These are phyloP conservation scores for Apis florea DNA, from an alignment of 1,140 invertebrate species.

Conservation along the genomic window DNA sequence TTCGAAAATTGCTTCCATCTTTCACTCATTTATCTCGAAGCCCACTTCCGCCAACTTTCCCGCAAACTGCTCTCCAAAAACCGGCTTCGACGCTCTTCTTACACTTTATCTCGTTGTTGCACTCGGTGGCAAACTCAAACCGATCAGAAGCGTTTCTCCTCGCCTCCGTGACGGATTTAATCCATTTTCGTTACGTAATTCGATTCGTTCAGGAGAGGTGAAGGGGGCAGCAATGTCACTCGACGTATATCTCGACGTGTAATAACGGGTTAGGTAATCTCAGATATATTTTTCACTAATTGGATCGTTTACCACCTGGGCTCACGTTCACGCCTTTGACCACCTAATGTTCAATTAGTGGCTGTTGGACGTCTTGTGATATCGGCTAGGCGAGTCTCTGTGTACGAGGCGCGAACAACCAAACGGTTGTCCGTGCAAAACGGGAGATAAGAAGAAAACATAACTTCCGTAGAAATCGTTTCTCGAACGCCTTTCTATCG, in stretches of 20 bases:
- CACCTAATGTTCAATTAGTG: constrained; percentile 56
- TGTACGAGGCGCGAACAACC: neutral
- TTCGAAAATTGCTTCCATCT: constrained; percentile 4
- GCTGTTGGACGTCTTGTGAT: constrained; percentile 52
- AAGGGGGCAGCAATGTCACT: neutral
- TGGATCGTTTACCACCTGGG: constrained; percentile 56
- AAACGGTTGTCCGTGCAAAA: constrained; percentile 10
- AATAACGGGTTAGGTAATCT: constrained; percentile 46
- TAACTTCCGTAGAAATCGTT: neutral
- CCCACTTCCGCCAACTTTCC: neutral
- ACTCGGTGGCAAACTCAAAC: neutral
- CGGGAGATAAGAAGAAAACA: constrained; percentile 30
- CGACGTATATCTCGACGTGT: neutral
- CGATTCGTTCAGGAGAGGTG: neutral
- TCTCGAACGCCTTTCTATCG: neutral
- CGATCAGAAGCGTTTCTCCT: neutral
- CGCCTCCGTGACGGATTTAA: neutral
- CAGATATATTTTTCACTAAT: constrained; percentile 57
- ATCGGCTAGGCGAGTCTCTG: constrained; percentile 1
- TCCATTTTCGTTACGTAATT: constrained; percentile 14
- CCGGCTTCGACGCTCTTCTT: neutral
- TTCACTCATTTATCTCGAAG: neutral
- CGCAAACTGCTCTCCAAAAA: neutral
- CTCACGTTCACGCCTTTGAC: constrained; percentile 42
- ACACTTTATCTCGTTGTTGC: neutral